Percentiles rank a stretch among this genome's conserved stretches.
These are phyloP conservation scores for Nylanderia fulva DNA, from an alignment of 1,140 invertebrate genomes.

Conservation along the genomic window DNA sequence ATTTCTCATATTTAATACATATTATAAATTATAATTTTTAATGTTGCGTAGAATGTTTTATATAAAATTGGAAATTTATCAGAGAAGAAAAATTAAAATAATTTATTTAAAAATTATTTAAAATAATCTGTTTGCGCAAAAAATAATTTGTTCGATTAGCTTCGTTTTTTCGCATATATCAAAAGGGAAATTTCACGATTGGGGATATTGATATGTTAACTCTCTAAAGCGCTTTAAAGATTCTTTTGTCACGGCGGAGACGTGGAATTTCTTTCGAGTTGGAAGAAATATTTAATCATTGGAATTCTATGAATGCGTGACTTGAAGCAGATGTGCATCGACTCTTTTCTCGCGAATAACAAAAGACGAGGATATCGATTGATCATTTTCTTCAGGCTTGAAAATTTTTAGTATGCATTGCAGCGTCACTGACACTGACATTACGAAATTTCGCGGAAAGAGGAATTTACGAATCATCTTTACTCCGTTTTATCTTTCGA, in stretches of 20 bases:
- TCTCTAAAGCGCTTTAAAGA: slow-evolving; percentile 4
- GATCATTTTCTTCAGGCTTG: slow-evolving; percentile 11
- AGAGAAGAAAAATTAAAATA: background rate
- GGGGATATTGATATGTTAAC: background rate
- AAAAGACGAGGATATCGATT: background rate
- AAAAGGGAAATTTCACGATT: slow-evolving; percentile 4
- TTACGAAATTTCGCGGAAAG: slow-evolving; percentile 21
- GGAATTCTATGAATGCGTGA: slow-evolving; percentile 22
- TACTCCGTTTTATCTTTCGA: background rate
- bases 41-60: background rate
- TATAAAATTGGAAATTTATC: background rate
- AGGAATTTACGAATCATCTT: background rate
- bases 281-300: slow-evolving; percentile 28
- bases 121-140: background rate
- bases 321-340: slow-evolving; percentile 18
- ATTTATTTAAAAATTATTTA: background rate
- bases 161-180: background rate
- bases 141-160: background rate
- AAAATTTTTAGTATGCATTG: slow-evolving; percentile 24
- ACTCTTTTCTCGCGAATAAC: slow-evolving; percentile 9
- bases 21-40: too few species aligned
- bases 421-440: slow-evolving; percentile 29
- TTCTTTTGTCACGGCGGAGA: background rate
- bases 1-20: too few species aligned
- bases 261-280: background rate